Percentiles rank a stretch among this genome's conserved stretches.
phyloP scores from a whole-genome alignment of 2,797 vertebrate species.

The Dermochelys coriacea region DNA sequence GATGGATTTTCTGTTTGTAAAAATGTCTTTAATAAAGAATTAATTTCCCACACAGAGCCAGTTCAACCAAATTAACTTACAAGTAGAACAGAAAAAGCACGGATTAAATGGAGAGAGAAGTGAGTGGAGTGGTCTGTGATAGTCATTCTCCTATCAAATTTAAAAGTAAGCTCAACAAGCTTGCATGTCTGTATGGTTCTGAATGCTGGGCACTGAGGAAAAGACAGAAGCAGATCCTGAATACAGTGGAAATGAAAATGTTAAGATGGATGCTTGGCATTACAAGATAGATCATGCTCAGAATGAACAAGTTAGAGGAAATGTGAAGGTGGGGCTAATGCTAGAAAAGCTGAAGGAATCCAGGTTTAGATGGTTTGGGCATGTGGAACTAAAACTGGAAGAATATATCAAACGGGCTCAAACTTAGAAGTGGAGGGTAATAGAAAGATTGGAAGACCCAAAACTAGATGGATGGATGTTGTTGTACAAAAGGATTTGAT shows the following conservation, averaged over 20 bases:
- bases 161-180: background rate
- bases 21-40: background rate
- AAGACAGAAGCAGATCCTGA: background rate
- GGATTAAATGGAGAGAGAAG: background rate
- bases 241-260: background rate
- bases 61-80: background rate
- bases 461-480: too few species aligned
- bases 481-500: too few species aligned
- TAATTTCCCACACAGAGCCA: background rate
- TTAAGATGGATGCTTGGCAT: background rate
- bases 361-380: too few species aligned
- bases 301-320: too few species aligned
- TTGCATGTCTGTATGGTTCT: background rate
- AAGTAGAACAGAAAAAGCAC: background rate
- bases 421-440: too few species aligned
- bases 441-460: too few species aligned
- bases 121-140: background rate
- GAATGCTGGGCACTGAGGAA: background rate
- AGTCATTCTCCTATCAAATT: background rate
- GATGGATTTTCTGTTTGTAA: background rate
- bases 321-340: too few species aligned
- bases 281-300: background rate
- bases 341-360: too few species aligned
- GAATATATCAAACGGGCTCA: too few species aligned
- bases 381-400: too few species aligned